Evolutionary conservation across 64 coral and sea anemone species (phyloP).

Genomic region (Hydrozoanthus tunicans): DNA sequence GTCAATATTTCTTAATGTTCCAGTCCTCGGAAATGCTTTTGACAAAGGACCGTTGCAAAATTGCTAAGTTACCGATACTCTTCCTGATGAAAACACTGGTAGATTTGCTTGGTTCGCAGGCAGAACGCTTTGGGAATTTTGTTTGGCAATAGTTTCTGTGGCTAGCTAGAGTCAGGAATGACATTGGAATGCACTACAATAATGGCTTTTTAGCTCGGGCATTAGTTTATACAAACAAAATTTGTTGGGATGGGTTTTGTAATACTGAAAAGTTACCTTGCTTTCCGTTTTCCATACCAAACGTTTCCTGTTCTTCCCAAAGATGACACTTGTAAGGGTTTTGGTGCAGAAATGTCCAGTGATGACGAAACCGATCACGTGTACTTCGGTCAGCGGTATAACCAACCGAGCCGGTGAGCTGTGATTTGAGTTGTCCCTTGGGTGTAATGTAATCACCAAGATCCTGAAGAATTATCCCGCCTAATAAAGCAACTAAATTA

Average conservation of each 20-base stretch:
- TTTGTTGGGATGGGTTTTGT: not conserved
- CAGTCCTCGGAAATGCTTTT: too few species aligned
- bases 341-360: slow-evolving; percentile 46
- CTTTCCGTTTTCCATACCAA: not conserved
- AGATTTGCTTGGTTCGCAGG: too few species aligned
- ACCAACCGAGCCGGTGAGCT: slow-evolving; percentile 20
- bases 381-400: slow-evolving; percentile 30
- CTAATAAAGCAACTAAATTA: not conserved
- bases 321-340: slow-evolving; percentile 30
- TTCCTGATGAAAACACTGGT: too few species aligned
- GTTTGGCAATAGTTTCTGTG: too few species aligned
- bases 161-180: too few species aligned
- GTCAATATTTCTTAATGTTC: too few species aligned
- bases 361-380: slow-evolving; percentile 25
- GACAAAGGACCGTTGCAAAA: too few species aligned
- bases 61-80: too few species aligned
- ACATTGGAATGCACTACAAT: too few species aligned
- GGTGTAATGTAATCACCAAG: not conserved
- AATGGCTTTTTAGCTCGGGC: too few species aligned
- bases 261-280: not conserved
- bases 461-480: too few species aligned
- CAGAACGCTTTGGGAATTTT: too few species aligned
- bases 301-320: not conserved
- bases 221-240: not conserved
- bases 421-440: not conserved